phyloP scores from a whole-genome alignment of 2,113 vertebrate species.

The Bubalus kerabau region DNA sequence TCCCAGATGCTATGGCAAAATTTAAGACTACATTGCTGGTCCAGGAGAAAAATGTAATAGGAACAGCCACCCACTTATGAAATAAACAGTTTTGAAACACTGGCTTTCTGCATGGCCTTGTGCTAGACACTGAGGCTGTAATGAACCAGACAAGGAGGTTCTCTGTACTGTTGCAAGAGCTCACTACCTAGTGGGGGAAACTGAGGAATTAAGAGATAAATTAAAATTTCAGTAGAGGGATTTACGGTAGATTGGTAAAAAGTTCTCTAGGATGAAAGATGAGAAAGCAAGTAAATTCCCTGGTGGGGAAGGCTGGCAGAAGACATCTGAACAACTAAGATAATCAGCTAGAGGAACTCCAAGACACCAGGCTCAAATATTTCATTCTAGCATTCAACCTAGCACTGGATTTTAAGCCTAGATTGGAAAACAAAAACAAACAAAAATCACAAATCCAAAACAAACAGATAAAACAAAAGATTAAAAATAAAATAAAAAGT shows the following conservation, averaged over 20 bases:
- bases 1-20: not conserved
- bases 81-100: not conserved
- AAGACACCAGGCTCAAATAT: not conserved
- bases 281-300: not conserved
- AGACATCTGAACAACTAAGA: not conserved
- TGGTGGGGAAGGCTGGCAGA: not conserved
- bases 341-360: not conserved
- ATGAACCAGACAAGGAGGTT: not conserved
- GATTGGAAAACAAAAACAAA: not conserved
- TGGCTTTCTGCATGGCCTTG: not conserved
- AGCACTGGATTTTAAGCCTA: not conserved
- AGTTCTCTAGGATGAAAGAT: not conserved
- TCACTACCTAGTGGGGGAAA: not conserved
- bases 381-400: not conserved
- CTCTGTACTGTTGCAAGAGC: not conserved
- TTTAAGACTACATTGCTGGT: not conserved
- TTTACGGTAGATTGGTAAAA: not conserved
- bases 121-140: not conserved
- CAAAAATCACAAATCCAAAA: not conserved
- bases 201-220: not conserved
- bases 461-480: not conserved
- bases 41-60: not conserved
- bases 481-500: not conserved
- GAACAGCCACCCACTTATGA: not conserved
- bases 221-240: not conserved